These are phyloP conservation scores for Phallusia fumigata DNA, from an alignment of 23 tunicate species.

Conservation along the genomic window DNA sequence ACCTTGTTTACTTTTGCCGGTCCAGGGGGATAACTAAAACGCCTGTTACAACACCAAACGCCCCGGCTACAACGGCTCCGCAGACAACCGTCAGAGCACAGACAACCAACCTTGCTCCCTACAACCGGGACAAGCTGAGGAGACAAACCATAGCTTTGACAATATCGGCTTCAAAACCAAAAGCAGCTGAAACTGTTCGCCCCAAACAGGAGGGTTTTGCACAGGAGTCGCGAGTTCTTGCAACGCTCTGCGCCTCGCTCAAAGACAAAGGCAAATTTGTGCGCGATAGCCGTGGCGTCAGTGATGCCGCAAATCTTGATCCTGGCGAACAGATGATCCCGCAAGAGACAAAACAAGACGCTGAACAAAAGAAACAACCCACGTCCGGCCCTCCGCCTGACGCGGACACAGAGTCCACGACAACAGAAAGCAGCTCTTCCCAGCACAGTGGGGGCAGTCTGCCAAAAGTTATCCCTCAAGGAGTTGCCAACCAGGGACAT, in stretches of 20 bases:
- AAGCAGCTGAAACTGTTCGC: not conserved
- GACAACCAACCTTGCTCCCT: not conserved
- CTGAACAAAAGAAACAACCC: not conserved
- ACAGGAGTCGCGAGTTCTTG: not conserved
- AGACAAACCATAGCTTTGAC: not conserved
- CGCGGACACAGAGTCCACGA: not conserved
- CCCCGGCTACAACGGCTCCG: not conserved
- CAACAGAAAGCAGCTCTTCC: not conserved
- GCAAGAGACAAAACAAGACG: not conserved
- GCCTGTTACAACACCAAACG: not conserved
- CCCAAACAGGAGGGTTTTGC: not conserved
- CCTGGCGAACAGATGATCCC: not conserved
- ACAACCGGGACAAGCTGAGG: not conserved
- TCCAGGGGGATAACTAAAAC: conserved; percentile 23
- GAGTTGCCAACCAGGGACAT: not conserved
- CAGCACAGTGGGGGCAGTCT: not conserved
- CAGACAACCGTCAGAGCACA: not conserved
- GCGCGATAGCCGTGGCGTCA: conserved; percentile 18
- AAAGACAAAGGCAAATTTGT: conserved; percentile 45
- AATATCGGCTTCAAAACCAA: not conserved
- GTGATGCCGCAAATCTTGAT: not conserved
- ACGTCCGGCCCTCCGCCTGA: not conserved
- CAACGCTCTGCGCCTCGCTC: conserved; percentile 40
- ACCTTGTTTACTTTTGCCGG: conserved; percentile 44
- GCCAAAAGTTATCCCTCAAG: not conserved